These are phyloP conservation scores for Eupristina koningsbergeri DNA, from an alignment of 1,140 invertebrate genomes.

Conservation along the genomic window DNA sequence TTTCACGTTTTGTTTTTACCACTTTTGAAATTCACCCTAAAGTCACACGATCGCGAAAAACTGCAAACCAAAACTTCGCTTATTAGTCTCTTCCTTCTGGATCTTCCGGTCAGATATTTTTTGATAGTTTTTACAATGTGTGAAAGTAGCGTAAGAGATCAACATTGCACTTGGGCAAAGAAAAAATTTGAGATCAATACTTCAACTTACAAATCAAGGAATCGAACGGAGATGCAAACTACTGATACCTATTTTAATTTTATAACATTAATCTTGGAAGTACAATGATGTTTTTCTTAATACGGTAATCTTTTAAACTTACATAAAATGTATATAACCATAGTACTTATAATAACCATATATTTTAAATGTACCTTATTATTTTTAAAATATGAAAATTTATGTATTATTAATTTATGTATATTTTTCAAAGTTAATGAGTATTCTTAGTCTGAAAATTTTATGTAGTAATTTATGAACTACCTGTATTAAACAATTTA, in stretches of 20 bases:
- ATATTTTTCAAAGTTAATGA: too few relatives aligned
- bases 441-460: neutral
- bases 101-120: constrained; percentile 1
- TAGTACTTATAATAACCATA: neutral
- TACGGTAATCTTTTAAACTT: too few relatives aligned
- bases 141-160: neutral
- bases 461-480: neutral
- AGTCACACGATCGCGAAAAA: neutral
- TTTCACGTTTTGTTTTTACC: constrained; percentile 1
- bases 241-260: neutral
- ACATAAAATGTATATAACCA: too few relatives aligned
- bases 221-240: neutral
- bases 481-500: neutral
- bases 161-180: neutral
- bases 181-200: neutral
- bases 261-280: neutral
- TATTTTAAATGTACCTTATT: neutral
- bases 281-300: neutral
- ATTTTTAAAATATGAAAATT: neutral
- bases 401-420: too few relatives aligned
- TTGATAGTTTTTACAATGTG: neutral
- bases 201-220: neutral
- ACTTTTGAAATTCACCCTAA: neutral
- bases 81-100: neutral
- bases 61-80: neutral